Evolutionary conservation across 2,888 invertebrate species (phyloP).

Genomic region (Dorcus parallelipipedus): DNA sequence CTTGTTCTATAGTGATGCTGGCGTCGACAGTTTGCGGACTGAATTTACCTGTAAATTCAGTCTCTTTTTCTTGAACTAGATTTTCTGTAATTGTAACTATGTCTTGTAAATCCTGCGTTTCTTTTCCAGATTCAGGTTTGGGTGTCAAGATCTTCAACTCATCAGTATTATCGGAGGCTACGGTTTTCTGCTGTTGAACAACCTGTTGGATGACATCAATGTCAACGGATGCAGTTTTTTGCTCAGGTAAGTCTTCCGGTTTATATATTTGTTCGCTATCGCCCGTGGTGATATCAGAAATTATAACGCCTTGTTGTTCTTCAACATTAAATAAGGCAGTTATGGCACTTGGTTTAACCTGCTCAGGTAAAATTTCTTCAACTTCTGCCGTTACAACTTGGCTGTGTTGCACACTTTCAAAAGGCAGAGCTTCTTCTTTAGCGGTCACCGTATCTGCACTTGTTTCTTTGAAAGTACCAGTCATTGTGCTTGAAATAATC

Average conservation of each 20-base stretch:
- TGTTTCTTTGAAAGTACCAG: slow-evolving; percentile 31
- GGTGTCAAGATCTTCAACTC: slow-evolving; percentile 31
- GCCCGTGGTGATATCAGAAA: slow-evolving; percentile 47
- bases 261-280: slow-evolving; percentile 48
- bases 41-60: slow-evolving; percentile 47
- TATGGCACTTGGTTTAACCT: slow-evolving; percentile 42
- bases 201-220: slow-evolving; percentile 43
- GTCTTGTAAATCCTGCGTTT: slow-evolving; percentile 49
- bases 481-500: slow-evolving; percentile 40
- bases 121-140: slow-evolving; percentile 38
- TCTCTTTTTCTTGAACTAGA: slow-evolving; percentile 52
- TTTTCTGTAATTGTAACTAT: slow-evolving; percentile 52
- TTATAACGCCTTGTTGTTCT: slow-evolving; percentile 42
- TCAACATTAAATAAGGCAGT: slow-evolving; percentile 49
- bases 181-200: slow-evolving; percentile 41
- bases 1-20: slow-evolving; percentile 51
- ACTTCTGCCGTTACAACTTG: slow-evolving; percentile 47
- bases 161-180: slow-evolving; percentile 36
- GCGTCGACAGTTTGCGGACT: slow-evolving; percentile 51
- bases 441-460: slow-evolving; percentile 30
- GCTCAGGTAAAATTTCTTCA: slow-evolving; percentile 42
- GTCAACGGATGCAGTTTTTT: slow-evolving; percentile 35
- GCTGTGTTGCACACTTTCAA: slow-evolving; percentile 40
- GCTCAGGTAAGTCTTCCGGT: slow-evolving; percentile 38
- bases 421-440: slow-evolving; percentile 35